Conservation (phyloP, 2,797 vertebrate genomes). For the Xyrichtys novacula region DNA sequence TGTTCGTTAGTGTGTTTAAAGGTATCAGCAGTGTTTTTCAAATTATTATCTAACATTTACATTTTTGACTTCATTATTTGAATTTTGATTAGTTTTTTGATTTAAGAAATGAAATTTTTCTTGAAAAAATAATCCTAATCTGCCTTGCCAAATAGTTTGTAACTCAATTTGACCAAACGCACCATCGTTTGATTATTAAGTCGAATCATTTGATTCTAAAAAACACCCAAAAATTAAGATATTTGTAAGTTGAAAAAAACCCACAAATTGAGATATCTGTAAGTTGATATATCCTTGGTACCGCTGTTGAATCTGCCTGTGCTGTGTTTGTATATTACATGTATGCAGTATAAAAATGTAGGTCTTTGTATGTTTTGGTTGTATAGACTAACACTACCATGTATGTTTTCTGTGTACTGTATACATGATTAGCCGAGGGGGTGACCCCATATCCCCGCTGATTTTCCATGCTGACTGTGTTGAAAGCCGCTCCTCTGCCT, state of each 20-base stretch:
- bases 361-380: slow-evolving; percentile 34
- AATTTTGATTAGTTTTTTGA: no score
- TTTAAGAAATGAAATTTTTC: no score
- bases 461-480: slow-evolving; percentile 55
- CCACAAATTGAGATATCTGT: background rate
- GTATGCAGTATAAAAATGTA: slow-evolving; percentile 12
- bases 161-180: background rate
- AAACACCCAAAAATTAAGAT: background rate
- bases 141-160: no score
- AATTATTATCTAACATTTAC: no score
- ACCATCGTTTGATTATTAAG: background rate
- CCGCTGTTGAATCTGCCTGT: background rate
- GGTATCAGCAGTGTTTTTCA: no score
- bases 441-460: slow-evolving; percentile 49
- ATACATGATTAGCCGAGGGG: slow-evolving; percentile 35
- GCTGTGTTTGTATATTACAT: slow-evolving; percentile 3
- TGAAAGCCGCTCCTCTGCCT: slow-evolving; percentile 62
- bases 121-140: no score
- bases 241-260: background rate
- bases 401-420: slow-evolving; percentile 41
- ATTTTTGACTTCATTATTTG: no score
- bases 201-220: background rate
- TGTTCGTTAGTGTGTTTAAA: no score
- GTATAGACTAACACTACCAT: slow-evolving; percentile 1
- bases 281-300: background rate